Evolutionary conservation across 2,797 vertebrate species (phyloP).

Genomic region (Danio tinwini): DNA sequence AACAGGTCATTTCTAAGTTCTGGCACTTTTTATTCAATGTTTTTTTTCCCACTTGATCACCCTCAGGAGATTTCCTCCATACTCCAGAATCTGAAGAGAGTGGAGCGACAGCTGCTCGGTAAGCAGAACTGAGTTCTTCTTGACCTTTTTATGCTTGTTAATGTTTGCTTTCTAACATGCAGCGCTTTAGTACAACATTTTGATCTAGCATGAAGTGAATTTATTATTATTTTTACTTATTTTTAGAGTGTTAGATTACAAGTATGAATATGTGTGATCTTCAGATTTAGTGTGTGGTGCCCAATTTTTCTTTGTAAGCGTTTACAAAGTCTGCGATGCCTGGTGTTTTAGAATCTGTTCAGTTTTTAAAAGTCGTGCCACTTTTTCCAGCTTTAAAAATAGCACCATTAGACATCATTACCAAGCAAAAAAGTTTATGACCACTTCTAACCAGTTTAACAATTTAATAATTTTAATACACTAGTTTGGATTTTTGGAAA

Average conservation of each 20-base stretch:
- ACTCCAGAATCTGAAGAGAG: slow-evolving; percentile 91
- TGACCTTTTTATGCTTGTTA: neutral
- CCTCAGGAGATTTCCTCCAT: slow-evolving; percentile 92
- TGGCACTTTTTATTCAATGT: neutral
- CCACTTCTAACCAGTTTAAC: neutral
- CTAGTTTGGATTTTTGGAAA: neutral
- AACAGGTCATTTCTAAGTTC: neutral
- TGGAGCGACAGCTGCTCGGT: slow-evolving; percentile 94
- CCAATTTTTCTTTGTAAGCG: slow-evolving; percentile 11
- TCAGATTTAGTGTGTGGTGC: neutral
- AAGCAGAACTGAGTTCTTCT: slow-evolving; percentile 53
- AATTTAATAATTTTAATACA: neutral
- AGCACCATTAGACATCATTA: neutral
- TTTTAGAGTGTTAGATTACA: neutral
- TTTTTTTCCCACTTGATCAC: slow-evolving; percentile 48
- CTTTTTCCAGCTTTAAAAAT: neutral
- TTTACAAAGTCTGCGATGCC: slow-evolving; percentile 1
- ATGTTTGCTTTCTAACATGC: neutral
- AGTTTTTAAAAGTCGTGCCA: neutral
- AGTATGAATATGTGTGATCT: neutral
- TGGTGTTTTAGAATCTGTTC: slow-evolving; percentile 7
- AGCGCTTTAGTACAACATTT: neutral
- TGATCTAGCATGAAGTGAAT: neutral
- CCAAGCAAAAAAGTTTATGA: neutral
- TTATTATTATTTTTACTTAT: neutral